These are phyloP conservation scores for Chaetodon trifasciatus DNA, from an alignment of 2,797 vertebrate species.

Conservation along the genomic window DNA sequence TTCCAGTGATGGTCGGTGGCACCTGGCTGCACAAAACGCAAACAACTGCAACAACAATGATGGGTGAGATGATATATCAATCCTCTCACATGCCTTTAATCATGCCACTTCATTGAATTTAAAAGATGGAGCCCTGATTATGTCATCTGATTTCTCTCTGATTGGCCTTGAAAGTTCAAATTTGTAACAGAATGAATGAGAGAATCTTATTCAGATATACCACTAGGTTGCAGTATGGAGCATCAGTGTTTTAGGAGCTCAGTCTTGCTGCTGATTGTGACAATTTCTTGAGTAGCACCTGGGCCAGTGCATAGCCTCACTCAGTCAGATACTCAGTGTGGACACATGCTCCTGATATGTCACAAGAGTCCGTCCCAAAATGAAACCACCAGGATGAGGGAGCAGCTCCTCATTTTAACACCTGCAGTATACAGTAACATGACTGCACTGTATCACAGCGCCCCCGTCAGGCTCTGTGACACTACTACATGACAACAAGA, in stretches of 20 bases:
- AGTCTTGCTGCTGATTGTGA: background rate
- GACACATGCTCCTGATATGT: background rate
- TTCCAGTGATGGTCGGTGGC: constrained; percentile 71
- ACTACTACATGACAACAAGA: background rate
- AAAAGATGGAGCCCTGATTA: too few relatives aligned
- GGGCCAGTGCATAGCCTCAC: too few relatives aligned
- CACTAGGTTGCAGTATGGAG: background rate
- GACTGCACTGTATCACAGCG: constrained; percentile 12
- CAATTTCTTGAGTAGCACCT: background rate
- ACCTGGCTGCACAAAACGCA: constrained; percentile 85
- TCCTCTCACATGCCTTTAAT: background rate
- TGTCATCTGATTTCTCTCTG: background rate
- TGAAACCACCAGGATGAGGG: background rate
- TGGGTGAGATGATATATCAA: constrained; percentile 83
- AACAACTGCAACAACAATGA: constrained; percentile 93
- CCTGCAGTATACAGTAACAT: background rate
- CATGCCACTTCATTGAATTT: background rate
- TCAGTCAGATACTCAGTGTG: background rate
- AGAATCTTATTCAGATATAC: background rate
- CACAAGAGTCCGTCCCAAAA: background rate
- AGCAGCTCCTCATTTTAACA: background rate
- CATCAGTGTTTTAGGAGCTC: background rate
- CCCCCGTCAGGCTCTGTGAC: constrained; percentile 12
- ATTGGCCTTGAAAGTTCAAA: background rate
- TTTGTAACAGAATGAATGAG: background rate